Conservation (phyloP, 2,888 invertebrate genomes). For the Exephanes ischioxanthus region DNA sequence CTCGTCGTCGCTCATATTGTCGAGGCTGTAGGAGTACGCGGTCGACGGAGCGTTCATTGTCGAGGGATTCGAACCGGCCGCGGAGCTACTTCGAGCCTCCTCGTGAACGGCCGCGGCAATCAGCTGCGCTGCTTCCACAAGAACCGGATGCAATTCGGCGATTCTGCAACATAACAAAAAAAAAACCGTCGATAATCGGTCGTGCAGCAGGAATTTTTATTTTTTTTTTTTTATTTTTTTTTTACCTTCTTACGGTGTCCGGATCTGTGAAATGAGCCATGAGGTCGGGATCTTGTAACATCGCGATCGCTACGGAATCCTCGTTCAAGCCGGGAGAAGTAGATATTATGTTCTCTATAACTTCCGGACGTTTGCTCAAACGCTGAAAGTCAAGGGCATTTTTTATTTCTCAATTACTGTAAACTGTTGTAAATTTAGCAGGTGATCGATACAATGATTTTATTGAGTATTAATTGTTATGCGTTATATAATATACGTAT, state of each 20-base stretch:
- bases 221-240: neutral
- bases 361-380: slow-evolving; percentile 84
- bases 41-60: slow-evolving; percentile 79
- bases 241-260: slow-evolving; percentile 87
- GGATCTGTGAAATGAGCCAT: slow-evolving; percentile 90
- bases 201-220: neutral
- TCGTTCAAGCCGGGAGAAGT: slow-evolving; percentile 90
- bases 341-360: slow-evolving; percentile 89
- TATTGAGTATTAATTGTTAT: neutral
- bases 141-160: slow-evolving; percentile 89
- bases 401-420: neutral
- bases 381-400: slow-evolving; percentile 73
- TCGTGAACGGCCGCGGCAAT: slow-evolving; percentile 88
- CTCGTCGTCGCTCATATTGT: slow-evolving; percentile 86
- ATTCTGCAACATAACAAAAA: slow-evolving; percentile 85
- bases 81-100: slow-evolving; percentile 80
- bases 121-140: slow-evolving; percentile 89
- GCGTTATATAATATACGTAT: neutral
- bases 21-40: slow-evolving; percentile 86
- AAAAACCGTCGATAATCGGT: slow-evolving; percentile 2
- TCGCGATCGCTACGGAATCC: slow-evolving; percentile 91
- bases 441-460: neutral
- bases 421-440: neutral
- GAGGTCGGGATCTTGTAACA: slow-evolving; percentile 92
- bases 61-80: slow-evolving; percentile 73